Base-by-base conservation (phyloP, 2,113 vertebrate species). In the Perccottus glenii region DNA sequence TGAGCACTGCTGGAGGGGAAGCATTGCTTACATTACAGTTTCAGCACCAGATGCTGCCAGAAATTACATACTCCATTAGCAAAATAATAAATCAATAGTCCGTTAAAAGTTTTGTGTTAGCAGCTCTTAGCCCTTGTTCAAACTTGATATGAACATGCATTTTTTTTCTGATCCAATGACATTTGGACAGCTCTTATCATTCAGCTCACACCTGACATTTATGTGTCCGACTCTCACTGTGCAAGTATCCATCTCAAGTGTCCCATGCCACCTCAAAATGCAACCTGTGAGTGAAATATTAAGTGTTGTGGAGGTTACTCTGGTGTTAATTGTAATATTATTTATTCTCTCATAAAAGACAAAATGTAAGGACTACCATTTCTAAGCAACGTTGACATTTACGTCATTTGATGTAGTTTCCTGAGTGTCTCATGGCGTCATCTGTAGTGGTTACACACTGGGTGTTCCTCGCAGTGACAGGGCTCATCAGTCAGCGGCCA, bases 401-500 rank as follows among this genome's bases (percentile, higher is more conserved):
- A 45, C 49, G 51, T 52, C 14, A 56, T 70, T 19, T 14, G 58
- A 49, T 57, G 63, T 38, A 44, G 57, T 74, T 55, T 47, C 33
- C 0, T 42, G 11, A 60, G 42, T 33, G 60, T 55, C 45, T 27
- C 0, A 7, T 68, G 45, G 40, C 12, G 69, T 43, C 55, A 36
- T 72, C 48, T 62, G 49, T 5, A 3, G 61, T 46, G 67, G 67
- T 62, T 67, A 46, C 83, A 70, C 60, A 72, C 67, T 19, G 64
- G 72, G 75, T 70, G 80, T 71, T 64, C 35, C 82, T 80, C 64
- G 15, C 63, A 55, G n/a, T 73, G 83, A 89, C 79, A 64, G 60
- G 9, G n/a, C 70, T 74, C 81, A 84, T 86, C 81, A 80, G 67
- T 89, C 80, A 83, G 8, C 10, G 46, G 72, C 55, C 62, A 70